Evolutionary conservation across 2,113 vertebrate species (phyloP).

Genomic region (Sula dactylatra): DNA sequence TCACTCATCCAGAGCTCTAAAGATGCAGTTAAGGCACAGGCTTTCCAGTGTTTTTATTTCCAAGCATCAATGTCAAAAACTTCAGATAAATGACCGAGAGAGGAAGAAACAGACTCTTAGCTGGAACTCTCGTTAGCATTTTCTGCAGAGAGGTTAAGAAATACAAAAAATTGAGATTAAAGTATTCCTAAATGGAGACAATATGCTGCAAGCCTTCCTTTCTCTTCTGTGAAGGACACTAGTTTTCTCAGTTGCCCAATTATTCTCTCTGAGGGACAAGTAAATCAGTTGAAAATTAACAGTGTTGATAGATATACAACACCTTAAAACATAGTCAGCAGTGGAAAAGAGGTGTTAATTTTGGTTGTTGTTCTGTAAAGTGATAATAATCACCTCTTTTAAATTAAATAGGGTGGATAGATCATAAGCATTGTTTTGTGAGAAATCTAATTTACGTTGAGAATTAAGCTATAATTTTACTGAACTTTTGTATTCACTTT

Average conservation of each 20-base stretch:
- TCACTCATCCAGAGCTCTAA: conserved; percentile 8
- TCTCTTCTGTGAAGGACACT: not conserved
- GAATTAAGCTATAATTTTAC: conserved; percentile 67
- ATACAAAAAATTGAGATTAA: not conserved
- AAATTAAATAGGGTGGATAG: conserved; percentile 35
- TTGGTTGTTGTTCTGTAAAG: conserved; percentile 30
- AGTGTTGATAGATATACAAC: conserved; percentile 23
- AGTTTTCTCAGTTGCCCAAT: not conserved
- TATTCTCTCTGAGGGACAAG: not conserved
- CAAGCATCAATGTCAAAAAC: conserved; percentile 11
- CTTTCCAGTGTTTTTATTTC: conserved; percentile 35
- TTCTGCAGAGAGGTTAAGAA: not conserved
- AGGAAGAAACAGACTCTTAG: not conserved
- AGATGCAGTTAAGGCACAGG: not conserved
- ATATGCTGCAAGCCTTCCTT: not conserved
- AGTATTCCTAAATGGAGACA: not conserved
- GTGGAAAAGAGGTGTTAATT: conserved; percentile 38
- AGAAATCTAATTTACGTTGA: conserved; percentile 66
- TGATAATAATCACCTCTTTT: conserved; percentile 55
- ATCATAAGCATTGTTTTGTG: conserved; percentile 49
- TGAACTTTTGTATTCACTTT: conserved; percentile 63
- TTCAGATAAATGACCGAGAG: not conserved
- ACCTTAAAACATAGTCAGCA: not conserved
- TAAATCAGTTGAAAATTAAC: conserved; percentile 17
- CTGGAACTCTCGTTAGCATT: not conserved